A percentile compares a stretch with the other conserved stretches of the same genome.
Conservation (phyloP, 2,113 vertebrate genomes). For the Halichoeres trimaculatus region DNA sequence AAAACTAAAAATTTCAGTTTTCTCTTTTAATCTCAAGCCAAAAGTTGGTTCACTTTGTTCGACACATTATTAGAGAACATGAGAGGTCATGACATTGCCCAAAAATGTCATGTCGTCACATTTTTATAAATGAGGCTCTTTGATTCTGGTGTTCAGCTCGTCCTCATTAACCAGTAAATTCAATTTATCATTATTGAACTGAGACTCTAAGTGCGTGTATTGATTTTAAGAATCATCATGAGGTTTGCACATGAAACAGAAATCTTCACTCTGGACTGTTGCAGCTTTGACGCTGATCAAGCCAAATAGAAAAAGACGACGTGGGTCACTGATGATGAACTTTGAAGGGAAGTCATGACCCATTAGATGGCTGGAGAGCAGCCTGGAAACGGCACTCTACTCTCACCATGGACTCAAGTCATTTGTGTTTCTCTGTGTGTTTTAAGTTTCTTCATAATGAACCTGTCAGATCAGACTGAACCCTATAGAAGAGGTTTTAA, state of each 20-base stretch:
- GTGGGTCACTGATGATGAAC: slow-evolving; percentile 30
- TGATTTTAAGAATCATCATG: background rate
- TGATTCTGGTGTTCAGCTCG: background rate
- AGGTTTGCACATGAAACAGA: background rate
- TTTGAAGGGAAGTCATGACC: slow-evolving; percentile 42
- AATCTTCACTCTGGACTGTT: slow-evolving; percentile 7
- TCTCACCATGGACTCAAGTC: background rate
- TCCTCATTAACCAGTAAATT: background rate
- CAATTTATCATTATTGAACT: background rate
- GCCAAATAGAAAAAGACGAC: slow-evolving; percentile 50
- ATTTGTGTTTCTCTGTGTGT: background rate
- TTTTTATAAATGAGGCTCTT: background rate
- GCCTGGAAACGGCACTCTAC: background rate
- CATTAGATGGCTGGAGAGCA: background rate
- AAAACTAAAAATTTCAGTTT: too few species aligned
- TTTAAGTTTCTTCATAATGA: background rate
- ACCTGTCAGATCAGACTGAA: slow-evolving; percentile 6
- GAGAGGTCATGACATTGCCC: background rate
- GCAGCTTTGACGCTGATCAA: slow-evolving; percentile 35
- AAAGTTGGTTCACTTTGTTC: background rate
- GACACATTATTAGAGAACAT: background rate
- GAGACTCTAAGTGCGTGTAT: background rate
- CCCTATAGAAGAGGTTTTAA: slow-evolving; percentile 19
- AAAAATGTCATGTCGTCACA: too few species aligned
- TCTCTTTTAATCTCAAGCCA: background rate